Evolutionary conservation across 2,888 invertebrate species (phyloP), one percentile per base, ranked within the genome.

Genomic region (Prostheceraeus crozeri): DNA sequence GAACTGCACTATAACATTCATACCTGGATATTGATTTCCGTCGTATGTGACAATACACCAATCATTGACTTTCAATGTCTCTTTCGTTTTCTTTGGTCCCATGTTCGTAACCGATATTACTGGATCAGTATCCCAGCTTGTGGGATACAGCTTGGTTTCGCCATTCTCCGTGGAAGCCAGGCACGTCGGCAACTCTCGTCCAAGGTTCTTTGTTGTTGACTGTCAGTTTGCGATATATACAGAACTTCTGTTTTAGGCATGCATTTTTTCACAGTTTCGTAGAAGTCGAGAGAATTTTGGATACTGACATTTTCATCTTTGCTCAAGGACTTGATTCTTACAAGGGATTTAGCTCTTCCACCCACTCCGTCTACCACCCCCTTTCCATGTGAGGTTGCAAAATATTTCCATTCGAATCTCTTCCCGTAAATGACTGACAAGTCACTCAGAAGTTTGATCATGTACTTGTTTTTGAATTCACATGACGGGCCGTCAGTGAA

Each of bases 401-500:
- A 40, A 40, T 40, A 40, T 40, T 40, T 40, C 40, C 40, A 40
- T 14, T 21, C 14, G 19, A 40, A 40, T 16, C 16, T 14, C 14
- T 16, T 21, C 14, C 19, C 19, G 19, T 40, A 40, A 16, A 16
- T 21, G 14, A 16, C 40, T 40, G 40, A 40, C 19, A 40, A 21
- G 16, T 40, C 19, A 16, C 19, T 40, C 16, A 57, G 27, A 25
- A 57, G 55, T 25, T 31, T 11, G 11, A 57, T 28, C 48, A 57
- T 59, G 35, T 23, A 58, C 23, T 35, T 59, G 28, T 59, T 59
- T 3, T 59, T 59, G 33, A 59, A 59, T 57, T 59, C 56, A 10
- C 31, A 59, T 14, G 59, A 59, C 10, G 56, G 56, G n/a, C 58
- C 58, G 27, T 58, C 58, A 25, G 28, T 58, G 55, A 53, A 58